phyloP scores from a whole-genome alignment of 2,888 invertebrate genomes.

The Microctonus hyperodae region DNA sequence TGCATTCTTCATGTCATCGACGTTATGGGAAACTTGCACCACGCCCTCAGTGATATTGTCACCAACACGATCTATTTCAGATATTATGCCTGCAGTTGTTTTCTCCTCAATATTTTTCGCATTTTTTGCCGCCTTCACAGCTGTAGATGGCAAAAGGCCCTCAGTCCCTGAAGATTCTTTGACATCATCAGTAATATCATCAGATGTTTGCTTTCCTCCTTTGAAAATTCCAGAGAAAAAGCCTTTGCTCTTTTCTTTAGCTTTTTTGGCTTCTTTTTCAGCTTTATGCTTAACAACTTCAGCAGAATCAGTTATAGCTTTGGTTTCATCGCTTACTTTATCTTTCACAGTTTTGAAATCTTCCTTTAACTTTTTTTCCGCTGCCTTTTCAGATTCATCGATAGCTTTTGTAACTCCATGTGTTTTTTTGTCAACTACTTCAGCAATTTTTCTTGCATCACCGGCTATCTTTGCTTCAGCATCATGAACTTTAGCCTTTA shows the following conservation, averaged over 20 bases:
- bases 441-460: slow-evolving; percentile 62
- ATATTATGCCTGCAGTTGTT: slow-evolving; percentile 37
- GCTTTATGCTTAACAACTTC: slow-evolving; percentile 35
- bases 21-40: too few relatives aligned
- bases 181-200: slow-evolving; percentile 27
- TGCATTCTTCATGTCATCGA: too few relatives aligned
- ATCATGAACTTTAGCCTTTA: slow-evolving; percentile 28
- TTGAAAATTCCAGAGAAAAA: slow-evolving; percentile 43
- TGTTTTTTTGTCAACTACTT: slow-evolving; percentile 61
- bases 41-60: slow-evolving; percentile 58
- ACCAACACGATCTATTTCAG: slow-evolving; percentile 45
- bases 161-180: slow-evolving; percentile 17
- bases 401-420: slow-evolving; percentile 55
- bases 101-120: slow-evolving; percentile 38
- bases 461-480: slow-evolving; percentile 29
- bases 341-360: slow-evolving; percentile 34
- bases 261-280: slow-evolving; percentile 38
- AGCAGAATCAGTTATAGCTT: slow-evolving; percentile 20
- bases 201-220: slow-evolving; percentile 61
- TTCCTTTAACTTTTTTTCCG: slow-evolving; percentile 44
- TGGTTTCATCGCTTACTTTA: slow-evolving; percentile 36
- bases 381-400: slow-evolving; percentile 63
- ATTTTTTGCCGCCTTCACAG: slow-evolving; percentile 40
- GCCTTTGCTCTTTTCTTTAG: slow-evolving; percentile 39
- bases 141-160: slow-evolving; percentile 33